These are phyloP conservation scores for Cyclophora punctaria DNA, from an alignment of 2,888 invertebrate genomes.

Conservation along the genomic window DNA sequence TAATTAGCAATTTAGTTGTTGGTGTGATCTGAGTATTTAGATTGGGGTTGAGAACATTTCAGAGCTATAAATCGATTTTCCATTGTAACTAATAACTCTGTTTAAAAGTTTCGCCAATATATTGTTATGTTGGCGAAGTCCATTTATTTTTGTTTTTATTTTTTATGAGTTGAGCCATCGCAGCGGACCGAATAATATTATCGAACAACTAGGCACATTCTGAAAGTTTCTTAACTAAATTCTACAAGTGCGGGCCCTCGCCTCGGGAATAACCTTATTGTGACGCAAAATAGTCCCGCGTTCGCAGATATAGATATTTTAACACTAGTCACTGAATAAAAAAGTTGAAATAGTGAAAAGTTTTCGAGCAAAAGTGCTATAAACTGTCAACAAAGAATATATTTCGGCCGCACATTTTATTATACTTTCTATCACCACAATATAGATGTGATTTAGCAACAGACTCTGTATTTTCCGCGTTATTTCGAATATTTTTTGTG, in stretches of 20 bases:
- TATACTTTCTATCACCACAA: conserved; percentile 18
- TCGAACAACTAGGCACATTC: conserved; percentile 30
- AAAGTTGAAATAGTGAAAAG: conserved; percentile 32
- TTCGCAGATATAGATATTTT: conserved; percentile 28
- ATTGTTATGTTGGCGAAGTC: neutral
- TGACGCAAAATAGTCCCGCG: conserved; percentile 35
- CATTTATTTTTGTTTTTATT: conserved; percentile 9
- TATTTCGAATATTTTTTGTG: conserved; percentile 34
- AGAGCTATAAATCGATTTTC: no score
- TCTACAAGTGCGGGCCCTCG: conserved; percentile 30
- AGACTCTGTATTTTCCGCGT: conserved; percentile 28
- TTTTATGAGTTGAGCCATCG: conserved; percentile 6
- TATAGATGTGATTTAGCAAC: conserved; percentile 23
- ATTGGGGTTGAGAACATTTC: no score
- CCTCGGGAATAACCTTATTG: conserved; percentile 44
- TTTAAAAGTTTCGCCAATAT: no score
- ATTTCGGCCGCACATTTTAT: conserved; percentile 22
- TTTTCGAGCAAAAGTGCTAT: conserved; percentile 20
- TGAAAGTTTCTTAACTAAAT: conserved; percentile 43
- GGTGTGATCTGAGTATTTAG: no score
- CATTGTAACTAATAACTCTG: no score
- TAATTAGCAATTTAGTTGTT: conserved; percentile 1
- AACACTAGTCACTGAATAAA: conserved; percentile 30
- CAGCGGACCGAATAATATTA: conserved; percentile 12
- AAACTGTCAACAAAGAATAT: conserved; percentile 23